Evolutionary conservation across 2,888 invertebrate genomes (phyloP).

Genomic region (Mayetiola destructor): DNA sequence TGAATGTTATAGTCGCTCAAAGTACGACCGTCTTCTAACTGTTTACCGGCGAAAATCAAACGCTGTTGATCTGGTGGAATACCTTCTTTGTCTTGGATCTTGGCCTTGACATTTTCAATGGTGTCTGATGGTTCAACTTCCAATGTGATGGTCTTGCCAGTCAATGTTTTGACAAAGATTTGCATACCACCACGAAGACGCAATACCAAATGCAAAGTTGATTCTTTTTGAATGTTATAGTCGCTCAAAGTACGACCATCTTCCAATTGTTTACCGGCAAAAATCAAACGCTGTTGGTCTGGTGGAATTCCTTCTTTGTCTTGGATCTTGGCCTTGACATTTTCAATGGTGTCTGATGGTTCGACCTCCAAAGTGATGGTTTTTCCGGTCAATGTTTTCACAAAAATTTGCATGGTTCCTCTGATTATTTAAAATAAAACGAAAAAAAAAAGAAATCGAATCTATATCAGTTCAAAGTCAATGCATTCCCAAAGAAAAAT

Average conservation of each 20-base stretch:
- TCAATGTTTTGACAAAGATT: conserved; percentile 91
- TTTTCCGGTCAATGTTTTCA: conserved; percentile 86
- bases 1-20: conserved; percentile 87
- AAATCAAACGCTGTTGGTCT: conserved; percentile 80
- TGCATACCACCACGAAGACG: conserved; percentile 94
- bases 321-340: conserved; percentile 87
- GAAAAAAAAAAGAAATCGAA: too few species aligned
- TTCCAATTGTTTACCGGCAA: conserved; percentile 87
- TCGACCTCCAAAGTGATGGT: conserved; percentile 87
- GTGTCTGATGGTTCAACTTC: conserved; percentile 87
- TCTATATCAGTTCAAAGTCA: too few species aligned
- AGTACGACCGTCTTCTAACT: conserved; percentile 86
- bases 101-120: conserved; percentile 89
- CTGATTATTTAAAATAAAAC: too few species aligned
- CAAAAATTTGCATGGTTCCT: conserved; percentile 81
- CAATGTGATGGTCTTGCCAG: conserved; percentile 84
- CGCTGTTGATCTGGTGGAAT: conserved; percentile 84
- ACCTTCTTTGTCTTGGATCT: conserved; percentile 83
- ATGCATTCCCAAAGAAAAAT: too few species aligned
- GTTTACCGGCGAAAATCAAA: conserved; percentile 85
- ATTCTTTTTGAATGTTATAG: conserved; percentile 90
- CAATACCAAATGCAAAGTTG: conserved; percentile 85
- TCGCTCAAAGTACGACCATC: conserved; percentile 86
- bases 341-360: conserved; percentile 85
- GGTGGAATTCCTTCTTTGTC: conserved; percentile 86